These are phyloP conservation scores for Koerneria pararmatus DNA, from an alignment of 2,888 invertebrate genomes.

Conservation along the genomic window DNA sequence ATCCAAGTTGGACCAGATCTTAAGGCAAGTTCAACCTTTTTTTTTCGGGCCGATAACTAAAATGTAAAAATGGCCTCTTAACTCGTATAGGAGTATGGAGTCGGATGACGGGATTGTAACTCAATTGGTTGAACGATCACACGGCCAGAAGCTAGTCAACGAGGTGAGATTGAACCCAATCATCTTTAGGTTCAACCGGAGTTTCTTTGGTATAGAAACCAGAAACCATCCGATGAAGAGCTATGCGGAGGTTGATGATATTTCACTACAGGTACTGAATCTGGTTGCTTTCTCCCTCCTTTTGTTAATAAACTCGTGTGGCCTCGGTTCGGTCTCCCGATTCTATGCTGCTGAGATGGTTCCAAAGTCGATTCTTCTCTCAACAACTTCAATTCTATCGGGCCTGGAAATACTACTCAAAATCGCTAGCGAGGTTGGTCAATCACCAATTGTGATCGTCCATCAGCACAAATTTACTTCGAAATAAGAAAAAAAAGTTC, in stretches of 20 bases:
- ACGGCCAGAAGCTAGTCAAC: too few relatives aligned
- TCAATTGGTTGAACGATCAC: too few relatives aligned
- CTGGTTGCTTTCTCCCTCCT: conserved; percentile 30
- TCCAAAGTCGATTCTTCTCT: conserved; percentile 34
- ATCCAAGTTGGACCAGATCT: too few relatives aligned
- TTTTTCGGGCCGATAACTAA: not conserved
- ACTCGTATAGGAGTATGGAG: not conserved
- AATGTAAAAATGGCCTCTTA: not conserved
- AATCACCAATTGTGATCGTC: too few relatives aligned
- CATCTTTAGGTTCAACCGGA: too few relatives aligned
- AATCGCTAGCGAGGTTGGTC: too few relatives aligned
- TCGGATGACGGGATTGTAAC: too few relatives aligned
- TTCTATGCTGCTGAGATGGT: conserved; percentile 44
- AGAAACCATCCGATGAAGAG: not conserved
- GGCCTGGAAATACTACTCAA: conserved; percentile 12
- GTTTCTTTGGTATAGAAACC: too few relatives aligned
- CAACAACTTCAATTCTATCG: conserved; percentile 32
- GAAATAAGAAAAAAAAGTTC: too few relatives aligned
- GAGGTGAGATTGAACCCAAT: too few relatives aligned
- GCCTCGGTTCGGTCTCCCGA: conserved; percentile 38
- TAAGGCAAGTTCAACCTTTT: too few relatives aligned
- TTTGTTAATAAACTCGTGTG: conserved; percentile 36
- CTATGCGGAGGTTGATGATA: not conserved
- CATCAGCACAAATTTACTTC: too few relatives aligned
- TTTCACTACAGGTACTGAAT: conserved; percentile 29